Evolutionary conservation across 2,888 invertebrate species (phyloP).

Genomic region (Lomographa bimaculata): DNA sequence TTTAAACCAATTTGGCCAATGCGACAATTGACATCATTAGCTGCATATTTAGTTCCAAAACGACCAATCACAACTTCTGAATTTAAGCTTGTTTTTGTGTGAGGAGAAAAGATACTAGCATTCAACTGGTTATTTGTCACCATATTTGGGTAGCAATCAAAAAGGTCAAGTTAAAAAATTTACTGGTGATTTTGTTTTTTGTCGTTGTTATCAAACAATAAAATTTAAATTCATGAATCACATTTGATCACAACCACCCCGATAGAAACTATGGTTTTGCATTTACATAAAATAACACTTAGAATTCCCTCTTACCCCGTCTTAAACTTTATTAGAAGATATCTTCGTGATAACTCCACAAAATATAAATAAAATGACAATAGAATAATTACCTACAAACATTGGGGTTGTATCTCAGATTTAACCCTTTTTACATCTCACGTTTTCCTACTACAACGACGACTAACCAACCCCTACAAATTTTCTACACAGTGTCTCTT

Average conservation of each 20-base stretch:
- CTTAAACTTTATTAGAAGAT: constrained; percentile 75
- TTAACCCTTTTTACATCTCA: constrained; percentile 44
- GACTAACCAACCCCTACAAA: not conserved
- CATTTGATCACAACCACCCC: constrained; percentile 29
- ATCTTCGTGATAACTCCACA: constrained; percentile 67
- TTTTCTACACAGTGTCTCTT: constrained; percentile 1
- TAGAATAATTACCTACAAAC: constrained; percentile 71
- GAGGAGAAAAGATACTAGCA: too few relatives aligned
- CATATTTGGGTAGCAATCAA: too few relatives aligned
- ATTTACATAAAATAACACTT: constrained; percentile 80
- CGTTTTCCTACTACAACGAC: constrained; percentile 2
- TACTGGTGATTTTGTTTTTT: too few relatives aligned
- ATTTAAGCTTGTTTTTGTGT: too few relatives aligned
- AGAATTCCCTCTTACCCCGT: constrained; percentile 60
- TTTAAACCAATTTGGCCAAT: too few relatives aligned
- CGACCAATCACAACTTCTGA: too few relatives aligned
- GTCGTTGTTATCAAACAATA: too few relatives aligned
- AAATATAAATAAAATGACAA: constrained; percentile 80
- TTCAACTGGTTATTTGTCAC: too few relatives aligned
- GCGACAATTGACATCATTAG: too few relatives aligned
- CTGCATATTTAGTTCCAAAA: too few relatives aligned
- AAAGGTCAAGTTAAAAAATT: too few relatives aligned
- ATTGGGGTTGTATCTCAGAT: constrained; percentile 42
- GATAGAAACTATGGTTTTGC: constrained; percentile 61
- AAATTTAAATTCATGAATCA: too few relatives aligned